phyloP scores from a whole-genome alignment of 2,113 vertebrate genomes.

The Trinectes maculatus region DNA sequence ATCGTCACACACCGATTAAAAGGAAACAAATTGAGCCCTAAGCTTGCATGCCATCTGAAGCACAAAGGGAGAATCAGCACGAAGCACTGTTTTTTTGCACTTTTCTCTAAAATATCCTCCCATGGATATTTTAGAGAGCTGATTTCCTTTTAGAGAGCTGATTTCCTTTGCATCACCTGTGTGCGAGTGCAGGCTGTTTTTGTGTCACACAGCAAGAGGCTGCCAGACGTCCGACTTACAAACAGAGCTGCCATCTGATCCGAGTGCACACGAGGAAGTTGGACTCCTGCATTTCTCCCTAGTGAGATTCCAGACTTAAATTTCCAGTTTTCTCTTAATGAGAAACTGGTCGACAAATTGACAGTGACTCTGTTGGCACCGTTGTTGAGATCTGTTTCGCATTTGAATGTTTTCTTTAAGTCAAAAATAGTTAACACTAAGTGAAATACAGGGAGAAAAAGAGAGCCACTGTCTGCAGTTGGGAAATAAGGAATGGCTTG shows the following conservation, averaged over 20 bases:
- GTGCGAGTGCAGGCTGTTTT: slow-evolving; percentile 37
- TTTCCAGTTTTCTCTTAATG: slow-evolving; percentile 37
- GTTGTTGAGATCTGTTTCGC: neutral
- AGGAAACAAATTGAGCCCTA: slow-evolving; percentile 58
- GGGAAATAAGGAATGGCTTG: slow-evolving; percentile 70
- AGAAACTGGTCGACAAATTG: neutral
- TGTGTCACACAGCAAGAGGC: slow-evolving; percentile 54
- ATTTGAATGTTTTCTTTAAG: neutral
- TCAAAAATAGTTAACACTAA: neutral
- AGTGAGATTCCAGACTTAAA: slow-evolving; percentile 20
- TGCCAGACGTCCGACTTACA: slow-evolving; percentile 46
- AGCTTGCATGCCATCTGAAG: slow-evolving; percentile 42
- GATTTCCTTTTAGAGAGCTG: slow-evolving; percentile 1
- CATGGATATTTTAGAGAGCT: too few relatives aligned
- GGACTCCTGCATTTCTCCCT: slow-evolving; percentile 42
- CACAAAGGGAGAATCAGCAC: slow-evolving; percentile 28
- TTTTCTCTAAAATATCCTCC: slow-evolving; percentile 3
- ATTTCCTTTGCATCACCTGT: neutral
- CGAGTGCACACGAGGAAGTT: slow-evolving; percentile 48
- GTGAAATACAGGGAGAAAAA: slow-evolving; percentile 18
- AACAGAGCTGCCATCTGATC: slow-evolving; percentile 55
- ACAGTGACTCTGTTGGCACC: neutral
- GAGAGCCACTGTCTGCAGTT: slow-evolving; percentile 51
- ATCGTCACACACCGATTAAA: slow-evolving; percentile 67
- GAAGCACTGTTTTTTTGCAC: slow-evolving; percentile 36